These are phyloP conservation scores for Neocrepidodera transversa DNA, from an alignment of 2,888 invertebrate species.

Conservation along the genomic window DNA sequence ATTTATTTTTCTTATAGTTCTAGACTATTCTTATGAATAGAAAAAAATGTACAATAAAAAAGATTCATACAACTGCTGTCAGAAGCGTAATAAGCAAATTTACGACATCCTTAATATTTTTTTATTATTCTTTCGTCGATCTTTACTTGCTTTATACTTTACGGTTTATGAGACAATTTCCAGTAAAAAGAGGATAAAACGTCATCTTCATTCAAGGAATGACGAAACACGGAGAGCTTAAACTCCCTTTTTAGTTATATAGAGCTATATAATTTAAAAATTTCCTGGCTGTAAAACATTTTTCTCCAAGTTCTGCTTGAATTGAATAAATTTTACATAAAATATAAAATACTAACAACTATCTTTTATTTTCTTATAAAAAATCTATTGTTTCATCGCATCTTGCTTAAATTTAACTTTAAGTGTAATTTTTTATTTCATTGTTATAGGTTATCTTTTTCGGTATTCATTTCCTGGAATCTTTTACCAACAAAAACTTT, in stretches of 20 bases:
- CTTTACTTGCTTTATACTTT: conserved; percentile 44
- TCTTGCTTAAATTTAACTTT: too few species aligned
- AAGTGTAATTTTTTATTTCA: too few species aligned
- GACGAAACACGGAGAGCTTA: neutral
- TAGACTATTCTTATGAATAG: conserved; percentile 1
- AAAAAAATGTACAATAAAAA: conserved; percentile 41
- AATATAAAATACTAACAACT: too few species aligned
- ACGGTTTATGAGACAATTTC: conserved; percentile 13
- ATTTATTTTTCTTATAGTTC: too few species aligned
- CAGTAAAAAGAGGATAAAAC: conserved; percentile 6
- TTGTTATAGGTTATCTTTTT: too few species aligned
- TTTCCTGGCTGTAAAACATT: neutral
- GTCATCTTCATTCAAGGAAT: conserved; percentile 5
- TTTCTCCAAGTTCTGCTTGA: too few species aligned
- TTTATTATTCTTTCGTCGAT: conserved; percentile 53
- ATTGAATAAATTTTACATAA: too few species aligned
- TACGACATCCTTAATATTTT: conserved; percentile 56
- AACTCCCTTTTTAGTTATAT: neutral
- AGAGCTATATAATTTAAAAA: neutral
- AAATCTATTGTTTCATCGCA: too few species aligned
- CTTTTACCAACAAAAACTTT: too few species aligned
- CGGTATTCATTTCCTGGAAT: too few species aligned
- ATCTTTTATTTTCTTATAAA: too few species aligned
- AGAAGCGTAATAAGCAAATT: conserved; percentile 49
- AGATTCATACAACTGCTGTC: conserved; percentile 50